A percentile compares a stretch with the other conserved stretches of the same genome.
These are phyloP conservation scores for Lasaia peninsularis DNA, from an alignment of 1,140 invertebrate species.

Conservation along the genomic window DNA sequence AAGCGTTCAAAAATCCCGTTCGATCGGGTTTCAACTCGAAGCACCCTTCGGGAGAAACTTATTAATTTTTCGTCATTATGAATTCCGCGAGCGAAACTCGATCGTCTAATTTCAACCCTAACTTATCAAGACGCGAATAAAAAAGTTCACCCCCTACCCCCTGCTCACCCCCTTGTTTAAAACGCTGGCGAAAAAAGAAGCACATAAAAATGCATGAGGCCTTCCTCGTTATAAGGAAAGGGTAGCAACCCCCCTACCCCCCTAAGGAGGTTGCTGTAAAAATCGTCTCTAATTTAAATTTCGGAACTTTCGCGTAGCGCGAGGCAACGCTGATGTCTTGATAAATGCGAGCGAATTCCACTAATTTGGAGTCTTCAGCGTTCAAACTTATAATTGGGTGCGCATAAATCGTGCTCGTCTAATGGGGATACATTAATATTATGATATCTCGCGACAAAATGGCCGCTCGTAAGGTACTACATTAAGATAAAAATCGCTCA, in stretches of 20 bases:
- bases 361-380: slow-evolving; percentile 72
- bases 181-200: slow-evolving; percentile 78
- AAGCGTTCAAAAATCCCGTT: slow-evolving; percentile 22
- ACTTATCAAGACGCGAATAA: slow-evolving; percentile 79
- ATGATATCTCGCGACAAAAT: slow-evolving; percentile 52
- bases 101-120: slow-evolving; percentile 78
- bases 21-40: slow-evolving; percentile 43
- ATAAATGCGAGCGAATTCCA: slow-evolving; percentile 72
- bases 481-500: slow-evolving; percentile 66
- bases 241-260: slow-evolving; percentile 65
- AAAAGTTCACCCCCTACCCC: slow-evolving; percentile 71
- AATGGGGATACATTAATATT: slow-evolving; percentile 67
- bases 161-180: slow-evolving; percentile 77
- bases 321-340: slow-evolving; percentile 73
- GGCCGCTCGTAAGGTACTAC: slow-evolving; percentile 39
- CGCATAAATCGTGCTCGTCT: slow-evolving; percentile 62
- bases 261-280: slow-evolving; percentile 71
- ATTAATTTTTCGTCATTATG: slow-evolving; percentile 77
- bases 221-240: slow-evolving; percentile 78
- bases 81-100: slow-evolving; percentile 76
- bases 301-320: slow-evolving; percentile 73
- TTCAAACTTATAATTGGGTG: slow-evolving; percentile 73
- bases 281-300: slow-evolving; percentile 78
- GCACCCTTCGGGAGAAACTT: slow-evolving; percentile 72
- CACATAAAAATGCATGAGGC: slow-evolving; percentile 80